phyloP scores from a whole-genome alignment of 2,113 vertebrate genomes.

The Pangasianodon hypophthalmus region DNA sequence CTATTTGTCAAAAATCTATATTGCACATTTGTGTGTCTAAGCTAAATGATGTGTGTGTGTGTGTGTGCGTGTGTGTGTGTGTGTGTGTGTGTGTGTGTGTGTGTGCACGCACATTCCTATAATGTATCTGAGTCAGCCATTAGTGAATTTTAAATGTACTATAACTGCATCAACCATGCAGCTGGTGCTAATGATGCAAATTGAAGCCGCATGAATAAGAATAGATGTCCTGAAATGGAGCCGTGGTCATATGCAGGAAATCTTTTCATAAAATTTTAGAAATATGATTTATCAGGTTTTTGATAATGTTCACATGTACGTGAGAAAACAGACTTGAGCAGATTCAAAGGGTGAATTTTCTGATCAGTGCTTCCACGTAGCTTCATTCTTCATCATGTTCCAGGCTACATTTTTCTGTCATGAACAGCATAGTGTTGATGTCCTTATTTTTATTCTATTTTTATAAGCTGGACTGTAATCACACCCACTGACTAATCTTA shows the following conservation, averaged over 20 bases:
- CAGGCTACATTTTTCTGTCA: neutral
- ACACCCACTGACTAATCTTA: neutral
- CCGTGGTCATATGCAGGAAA: neutral
- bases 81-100: constrained; percentile 5
- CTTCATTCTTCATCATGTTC: neutral
- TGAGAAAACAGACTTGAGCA: neutral
- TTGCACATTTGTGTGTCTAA: neutral
- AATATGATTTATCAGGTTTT: neutral
- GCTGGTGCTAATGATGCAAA: neutral
- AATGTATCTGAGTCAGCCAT: neutral
- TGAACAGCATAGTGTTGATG: neutral
- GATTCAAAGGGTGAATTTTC: neutral
- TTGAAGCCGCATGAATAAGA: neutral
- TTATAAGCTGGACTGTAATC: neutral
- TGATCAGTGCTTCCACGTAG: neutral
- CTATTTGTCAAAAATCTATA: neutral
- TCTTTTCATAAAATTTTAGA: neutral
- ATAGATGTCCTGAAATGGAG: neutral
- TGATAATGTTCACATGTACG: neutral
- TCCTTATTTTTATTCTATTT: neutral
- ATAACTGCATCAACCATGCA: neutral
- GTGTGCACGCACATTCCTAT: neutral
- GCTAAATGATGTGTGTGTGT: constrained; percentile 46
- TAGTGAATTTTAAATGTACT: neutral
- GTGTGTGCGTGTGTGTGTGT: constrained; percentile 6